Base-by-base conservation (phyloP, 2,113 vertebrate species). In the Urocynchramus pylzowi region DNA sequence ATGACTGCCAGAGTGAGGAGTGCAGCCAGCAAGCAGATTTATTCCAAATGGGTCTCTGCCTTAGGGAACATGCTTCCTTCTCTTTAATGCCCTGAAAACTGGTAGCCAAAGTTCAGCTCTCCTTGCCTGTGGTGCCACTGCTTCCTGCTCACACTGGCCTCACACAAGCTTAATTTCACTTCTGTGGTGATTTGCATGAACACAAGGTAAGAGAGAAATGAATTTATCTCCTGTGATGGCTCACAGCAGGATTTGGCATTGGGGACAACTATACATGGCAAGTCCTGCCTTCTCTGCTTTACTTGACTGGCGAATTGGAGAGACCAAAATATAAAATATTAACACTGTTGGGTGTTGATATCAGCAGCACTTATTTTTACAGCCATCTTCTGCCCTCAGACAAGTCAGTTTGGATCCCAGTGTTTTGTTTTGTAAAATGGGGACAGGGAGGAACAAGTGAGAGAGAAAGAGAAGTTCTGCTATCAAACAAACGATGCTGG, bases 1-100 rank as follows among this genome's bases (percentile, higher is more conserved):
- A 56, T 59, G 45, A 39, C 37, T 89, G 90, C 94, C 88, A 76
- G 90, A 41, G 68, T 12, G 45, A 92, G 84, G 87, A 92, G 68
- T 13, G 76, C 74, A 95, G 93, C 95, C 96, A 96, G 59, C 70
- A 61, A 47, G 67, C 33, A 95, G 80, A 92, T 94, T 95, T 82
- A 69, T 93, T 85, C 86, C 89, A 90, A 96, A 84, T 35, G 57
- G 90, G 69, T 82, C 87, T 93, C 69, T 57, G 47, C 90, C 90
- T 49, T 53, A 37, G 89, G 84, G 87, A 95, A 82, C 54, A 6
- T 3, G 41, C 47, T 87, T 82, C 69, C 60, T 82, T 82, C 88
- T 79, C 49, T 68, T 92, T 79, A 92, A 93, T 89, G 84, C 93
- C 63, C 78, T 79, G 45, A 82, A 89, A 90, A 78, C 74, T 73